Evolutionary conservation across 1,140 invertebrate species (phyloP), one percentile per base, ranked within the genome.

Genomic region (Lamellibrachia luymesi): DNA sequence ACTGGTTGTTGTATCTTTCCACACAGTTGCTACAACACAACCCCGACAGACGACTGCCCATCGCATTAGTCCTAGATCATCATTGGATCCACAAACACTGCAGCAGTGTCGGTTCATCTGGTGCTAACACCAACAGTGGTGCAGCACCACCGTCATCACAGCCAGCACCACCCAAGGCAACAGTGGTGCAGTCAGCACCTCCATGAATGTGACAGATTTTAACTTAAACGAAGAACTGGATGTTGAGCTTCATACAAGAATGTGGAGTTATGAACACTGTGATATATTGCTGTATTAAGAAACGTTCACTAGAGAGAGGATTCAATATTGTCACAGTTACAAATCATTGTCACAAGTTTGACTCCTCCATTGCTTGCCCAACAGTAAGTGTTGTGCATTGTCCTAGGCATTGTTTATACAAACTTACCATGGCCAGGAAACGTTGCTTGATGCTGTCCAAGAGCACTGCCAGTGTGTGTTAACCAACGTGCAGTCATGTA

Each of bases 11-110:
- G 64, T 80, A 1, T 56, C 52, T 80, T 80, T 0, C 64, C 4
- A 22, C 96, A 98, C 96, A 98, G 97, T 96, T 99, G 51, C 96
- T 98, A 92, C 97, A 98, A 51, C 97, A 98, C 10, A 97, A 98
- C 94, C 98, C 98, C 0, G 97, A 97, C 93, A 95, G 97, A 93
- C 97, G 98, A 94, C 95, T 98, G 93, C 97, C 97, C 4, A 95
- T 98, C 92, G 96, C 97, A 91, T 96, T 97, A 94, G 97, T 98
- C 10, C 95, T 98, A 90, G 96, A 96, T 92, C 98, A 98, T 96
- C 97, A 97, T 2, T 98, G 98, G 98, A 98, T 80, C 64, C 64
- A 80, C 64, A 10, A 22, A 80, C 64, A 80, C 64, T 22, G 38
- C 38, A 38, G 38, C 38, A 38, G 38, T 38, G 38, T 38, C 38